Evolutionary conservation across 1,140 invertebrate genomes (phyloP).

Genomic region (Pseudomyrmex sp.): DNA sequence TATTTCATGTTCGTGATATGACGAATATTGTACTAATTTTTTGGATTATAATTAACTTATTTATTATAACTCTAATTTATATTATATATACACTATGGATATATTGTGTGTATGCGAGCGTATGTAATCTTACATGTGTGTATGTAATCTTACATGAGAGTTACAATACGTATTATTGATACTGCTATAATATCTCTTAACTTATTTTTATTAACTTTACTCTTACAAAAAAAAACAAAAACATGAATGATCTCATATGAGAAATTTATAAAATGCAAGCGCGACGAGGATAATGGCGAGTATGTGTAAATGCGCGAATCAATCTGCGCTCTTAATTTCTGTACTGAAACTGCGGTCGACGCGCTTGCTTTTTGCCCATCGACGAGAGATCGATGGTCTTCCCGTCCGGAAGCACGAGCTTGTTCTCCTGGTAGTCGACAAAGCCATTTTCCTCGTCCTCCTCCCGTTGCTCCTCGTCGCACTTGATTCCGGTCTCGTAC

Average conservation of each 20-base stretch:
- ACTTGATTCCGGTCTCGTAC: slow-evolving; percentile 90
- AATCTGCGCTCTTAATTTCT: slow-evolving; percentile 71
- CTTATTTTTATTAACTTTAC: slow-evolving; percentile 42
- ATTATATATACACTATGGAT: slow-evolving; percentile 17
- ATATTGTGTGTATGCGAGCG: too few relatives aligned
- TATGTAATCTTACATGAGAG: slow-evolving; percentile 10
- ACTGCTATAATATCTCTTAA: slow-evolving; percentile 9
- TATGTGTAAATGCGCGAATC: not conserved
- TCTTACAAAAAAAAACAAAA: not conserved
- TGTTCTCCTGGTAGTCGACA: slow-evolving; percentile 90
- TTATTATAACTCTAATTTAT: slow-evolving; percentile 42
- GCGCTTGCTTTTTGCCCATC: slow-evolving; percentile 89
- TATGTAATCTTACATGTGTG: too few relatives aligned
- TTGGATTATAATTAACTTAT: slow-evolving; percentile 25
- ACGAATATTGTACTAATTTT: not conserved
- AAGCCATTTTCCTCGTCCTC: slow-evolving; percentile 86
- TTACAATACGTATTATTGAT: slow-evolving; percentile 18
- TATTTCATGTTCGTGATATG: slow-evolving; percentile 1
- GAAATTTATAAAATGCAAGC: not conserved
- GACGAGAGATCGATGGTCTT: slow-evolving; percentile 89
- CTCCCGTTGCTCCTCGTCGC: slow-evolving; percentile 87
- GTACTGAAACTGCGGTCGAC: slow-evolving; percentile 85
- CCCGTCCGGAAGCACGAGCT: slow-evolving; percentile 89
- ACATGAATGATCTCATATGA: slow-evolving; percentile 3
- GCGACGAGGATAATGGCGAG: slow-evolving; percentile 25